A percentile compares a stretch with the other conserved stretches of the same genome.
These are phyloP conservation scores for Epinotia nisella DNA, from an alignment of 2,888 invertebrate species.

Conservation along the genomic window DNA sequence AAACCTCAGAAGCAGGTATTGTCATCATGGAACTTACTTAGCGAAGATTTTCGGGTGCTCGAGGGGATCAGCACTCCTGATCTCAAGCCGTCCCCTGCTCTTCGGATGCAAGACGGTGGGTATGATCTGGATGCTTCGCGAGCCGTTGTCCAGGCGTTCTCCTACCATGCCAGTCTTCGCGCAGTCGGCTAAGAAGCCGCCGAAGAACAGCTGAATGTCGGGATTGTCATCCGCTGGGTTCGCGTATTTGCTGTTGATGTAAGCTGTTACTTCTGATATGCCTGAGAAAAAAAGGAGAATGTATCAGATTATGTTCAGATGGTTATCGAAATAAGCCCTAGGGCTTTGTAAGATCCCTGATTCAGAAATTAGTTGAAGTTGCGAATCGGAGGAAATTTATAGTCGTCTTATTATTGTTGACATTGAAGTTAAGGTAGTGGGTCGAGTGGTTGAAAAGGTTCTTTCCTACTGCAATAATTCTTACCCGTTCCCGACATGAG, in stretches of 20 bases:
- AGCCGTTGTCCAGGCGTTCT: conserved; percentile 88
- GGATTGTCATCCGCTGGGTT: conserved; percentile 90
- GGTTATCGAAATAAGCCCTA: no score
- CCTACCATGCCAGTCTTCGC: conserved; percentile 94
- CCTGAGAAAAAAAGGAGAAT: conserved; percentile 70
- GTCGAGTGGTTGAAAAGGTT: no score
- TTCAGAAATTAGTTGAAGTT: no score
- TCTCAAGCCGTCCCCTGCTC: conserved; percentile 91
- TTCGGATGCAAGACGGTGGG: conserved; percentile 94
- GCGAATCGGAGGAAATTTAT: no score
- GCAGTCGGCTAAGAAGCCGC: conserved; percentile 93
- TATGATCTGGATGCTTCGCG: conserved; percentile 88
- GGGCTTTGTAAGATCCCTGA: no score
- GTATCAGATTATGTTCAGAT: no score
- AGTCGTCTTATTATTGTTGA: no score
- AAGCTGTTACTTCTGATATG: conserved; percentile 93
- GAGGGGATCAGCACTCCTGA: conserved; percentile 91
- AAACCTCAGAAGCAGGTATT: neutral
- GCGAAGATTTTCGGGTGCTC: conserved; percentile 94
- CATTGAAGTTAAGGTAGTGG: no score
- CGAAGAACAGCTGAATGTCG: conserved; percentile 94
- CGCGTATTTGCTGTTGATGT: conserved; percentile 91
- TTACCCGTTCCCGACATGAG: conserved; percentile 94
- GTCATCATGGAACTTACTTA: conserved; percentile 82
- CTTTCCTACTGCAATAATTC: conserved; percentile 2